A percentile compares a stretch with the other conserved stretches of the same genome.
These are phyloP conservation scores for Masticophis lateralis DNA, from an alignment of 2,797 vertebrate species.

Conservation along the genomic window DNA sequence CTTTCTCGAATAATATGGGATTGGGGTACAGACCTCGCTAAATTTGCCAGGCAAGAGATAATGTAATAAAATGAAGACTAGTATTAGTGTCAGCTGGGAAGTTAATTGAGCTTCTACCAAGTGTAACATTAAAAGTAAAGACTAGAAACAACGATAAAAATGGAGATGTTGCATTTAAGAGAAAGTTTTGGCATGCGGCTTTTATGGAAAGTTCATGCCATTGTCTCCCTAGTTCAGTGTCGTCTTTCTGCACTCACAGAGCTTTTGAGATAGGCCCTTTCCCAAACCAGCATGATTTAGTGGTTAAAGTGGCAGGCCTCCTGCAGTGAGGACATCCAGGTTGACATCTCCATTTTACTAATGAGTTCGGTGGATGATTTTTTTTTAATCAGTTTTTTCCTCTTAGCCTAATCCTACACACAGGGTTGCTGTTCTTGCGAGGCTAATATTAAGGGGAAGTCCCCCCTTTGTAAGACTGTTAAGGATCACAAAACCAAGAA, in stretches of 20 bases:
- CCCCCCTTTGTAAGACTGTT: background rate
- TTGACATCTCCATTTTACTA: background rate
- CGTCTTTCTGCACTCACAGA: background rate
- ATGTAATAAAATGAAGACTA: background rate
- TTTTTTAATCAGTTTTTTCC: background rate
- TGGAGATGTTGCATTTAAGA: background rate
- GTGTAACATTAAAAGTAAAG: background rate
- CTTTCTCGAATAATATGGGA: background rate
- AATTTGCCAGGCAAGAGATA: background rate
- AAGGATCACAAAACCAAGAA: background rate
- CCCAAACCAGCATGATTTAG: background rate
- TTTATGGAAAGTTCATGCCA: background rate
- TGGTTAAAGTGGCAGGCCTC: background rate
- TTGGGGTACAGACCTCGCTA: background rate
- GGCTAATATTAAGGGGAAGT: background rate
- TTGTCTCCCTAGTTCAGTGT: background rate
- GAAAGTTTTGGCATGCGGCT: background rate
- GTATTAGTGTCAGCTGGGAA: background rate
- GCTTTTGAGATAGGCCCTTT: background rate
- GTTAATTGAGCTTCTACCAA: background rate
- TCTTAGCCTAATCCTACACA: background rate
- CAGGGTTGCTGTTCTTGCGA: background rate
- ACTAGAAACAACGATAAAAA: background rate
- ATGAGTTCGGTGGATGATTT: background rate
- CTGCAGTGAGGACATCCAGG: background rate